These are phyloP conservation scores for Catagonus wagneri DNA, from an alignment of 2,113 vertebrate genomes.

Conservation along the genomic window DNA sequence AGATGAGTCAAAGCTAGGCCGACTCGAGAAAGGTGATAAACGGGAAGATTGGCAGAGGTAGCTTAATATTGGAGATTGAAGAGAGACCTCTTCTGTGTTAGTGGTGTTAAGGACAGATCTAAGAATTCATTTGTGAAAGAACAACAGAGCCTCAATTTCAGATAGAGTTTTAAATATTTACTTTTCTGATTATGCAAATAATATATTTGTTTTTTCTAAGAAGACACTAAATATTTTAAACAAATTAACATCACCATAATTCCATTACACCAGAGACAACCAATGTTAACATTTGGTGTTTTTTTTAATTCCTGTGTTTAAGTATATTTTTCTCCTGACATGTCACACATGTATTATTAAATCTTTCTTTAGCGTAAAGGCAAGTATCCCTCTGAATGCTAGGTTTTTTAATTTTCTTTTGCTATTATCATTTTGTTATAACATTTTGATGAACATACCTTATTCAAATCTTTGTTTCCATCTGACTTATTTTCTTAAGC, in stretches of 20 bases:
- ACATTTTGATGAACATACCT: background rate
- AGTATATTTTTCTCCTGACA: background rate
- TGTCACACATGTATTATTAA: background rate
- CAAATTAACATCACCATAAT: background rate
- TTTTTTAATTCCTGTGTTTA: background rate
- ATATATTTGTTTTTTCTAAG: background rate
- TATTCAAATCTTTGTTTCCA: slow-evolving; percentile 20
- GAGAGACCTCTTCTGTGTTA: background rate
- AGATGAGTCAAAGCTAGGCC: slow-evolving; percentile 25
- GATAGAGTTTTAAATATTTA: slow-evolving; percentile 38
- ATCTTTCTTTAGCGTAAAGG: background rate
- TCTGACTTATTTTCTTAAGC: background rate
- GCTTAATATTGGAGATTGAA: background rate
- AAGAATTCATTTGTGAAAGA: background rate
- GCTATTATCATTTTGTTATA: background rate
- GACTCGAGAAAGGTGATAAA: background rate
- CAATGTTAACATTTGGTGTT: background rate
- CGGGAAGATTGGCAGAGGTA: background rate
- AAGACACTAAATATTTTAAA: slow-evolving; percentile 30
- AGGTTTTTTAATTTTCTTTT: slow-evolving; percentile 18
- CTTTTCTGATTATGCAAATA: background rate
- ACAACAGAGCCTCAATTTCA: slow-evolving; percentile 37
- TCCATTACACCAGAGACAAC: slow-evolving; percentile 7
- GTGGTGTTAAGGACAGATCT: background rate
- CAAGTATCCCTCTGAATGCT: background rate